These are phyloP conservation scores for Osmerus eperlanus DNA, from an alignment of 2,113 vertebrate species.

Conservation along the genomic window DNA sequence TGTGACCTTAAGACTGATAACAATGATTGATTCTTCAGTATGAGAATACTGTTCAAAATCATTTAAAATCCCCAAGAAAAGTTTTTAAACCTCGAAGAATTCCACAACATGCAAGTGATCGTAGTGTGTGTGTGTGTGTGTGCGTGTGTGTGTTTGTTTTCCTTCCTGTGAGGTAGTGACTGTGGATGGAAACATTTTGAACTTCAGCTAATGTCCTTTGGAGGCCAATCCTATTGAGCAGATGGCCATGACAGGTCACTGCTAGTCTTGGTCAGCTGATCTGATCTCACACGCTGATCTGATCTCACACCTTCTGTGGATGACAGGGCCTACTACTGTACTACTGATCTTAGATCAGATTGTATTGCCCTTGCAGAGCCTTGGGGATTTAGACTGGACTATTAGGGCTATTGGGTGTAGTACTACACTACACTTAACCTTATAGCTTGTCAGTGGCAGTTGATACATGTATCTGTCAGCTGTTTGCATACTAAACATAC, in stretches of 20 bases:
- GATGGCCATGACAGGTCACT: constrained; percentile 21
- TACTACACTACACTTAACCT: too few relatives aligned
- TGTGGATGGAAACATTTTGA: neutral
- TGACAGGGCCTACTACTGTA: too few relatives aligned
- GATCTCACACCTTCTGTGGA: neutral
- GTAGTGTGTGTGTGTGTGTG: neutral
- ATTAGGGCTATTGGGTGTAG: too few relatives aligned
- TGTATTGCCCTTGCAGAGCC: too few relatives aligned
- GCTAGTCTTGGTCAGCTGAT: neutral
- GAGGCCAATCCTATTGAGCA: neutral
- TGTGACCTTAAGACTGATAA: neutral
- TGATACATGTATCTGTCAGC: too few relatives aligned
- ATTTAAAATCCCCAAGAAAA: neutral
- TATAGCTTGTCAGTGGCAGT: too few relatives aligned
- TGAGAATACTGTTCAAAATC: neutral
- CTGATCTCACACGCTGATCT: neutral
- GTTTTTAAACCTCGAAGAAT: neutral
- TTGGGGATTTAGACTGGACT: too few relatives aligned
- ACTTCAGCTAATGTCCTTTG: neutral
- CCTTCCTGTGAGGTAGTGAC: neutral
- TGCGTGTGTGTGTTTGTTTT: neutral
- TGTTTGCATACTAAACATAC: too few relatives aligned
- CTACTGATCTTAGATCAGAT: too few relatives aligned
- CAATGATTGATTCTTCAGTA: too few relatives aligned
- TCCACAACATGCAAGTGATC: neutral